Percentiles rank a stretch among this genome's conserved stretches.
phyloP scores from a whole-genome alignment of 2,797 vertebrate species.

The Pseudochirops corinnae region DNA sequence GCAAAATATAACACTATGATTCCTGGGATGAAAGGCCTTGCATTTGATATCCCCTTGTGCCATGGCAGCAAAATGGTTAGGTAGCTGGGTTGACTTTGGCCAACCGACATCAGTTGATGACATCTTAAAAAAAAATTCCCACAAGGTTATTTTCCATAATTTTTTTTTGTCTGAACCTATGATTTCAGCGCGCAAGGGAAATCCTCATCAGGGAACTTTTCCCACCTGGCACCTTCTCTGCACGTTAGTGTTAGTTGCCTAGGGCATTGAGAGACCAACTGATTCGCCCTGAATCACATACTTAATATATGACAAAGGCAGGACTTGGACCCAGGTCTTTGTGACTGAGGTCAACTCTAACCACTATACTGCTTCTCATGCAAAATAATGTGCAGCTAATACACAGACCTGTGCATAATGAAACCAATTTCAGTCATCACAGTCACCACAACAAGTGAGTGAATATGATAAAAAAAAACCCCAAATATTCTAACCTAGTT shows the following conservation, averaged over 20 bases:
- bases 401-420: background rate
- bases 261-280: background rate
- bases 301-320: background rate
- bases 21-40: background rate
- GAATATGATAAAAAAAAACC: background rate
- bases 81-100: background rate
- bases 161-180: background rate
- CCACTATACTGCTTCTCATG: background rate
- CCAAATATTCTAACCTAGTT: background rate
- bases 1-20: background rate
- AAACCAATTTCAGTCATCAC: background rate
- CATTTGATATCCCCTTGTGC: background rate
- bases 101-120: constrained; percentile 12
- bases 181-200: background rate
- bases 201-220: background rate
- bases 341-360: background rate
- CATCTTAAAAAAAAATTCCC: constrained; percentile 40
- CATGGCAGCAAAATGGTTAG: constrained; percentile 17
- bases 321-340: background rate
- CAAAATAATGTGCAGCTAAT: background rate
- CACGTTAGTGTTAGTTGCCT: background rate
- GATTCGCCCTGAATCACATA: background rate
- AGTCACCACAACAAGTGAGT: background rate
- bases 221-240: background rate
- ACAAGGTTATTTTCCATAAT: background rate